phyloP scores from a whole-genome alignment of 2,888 invertebrate species.

The Stegophylla sp. region DNA sequence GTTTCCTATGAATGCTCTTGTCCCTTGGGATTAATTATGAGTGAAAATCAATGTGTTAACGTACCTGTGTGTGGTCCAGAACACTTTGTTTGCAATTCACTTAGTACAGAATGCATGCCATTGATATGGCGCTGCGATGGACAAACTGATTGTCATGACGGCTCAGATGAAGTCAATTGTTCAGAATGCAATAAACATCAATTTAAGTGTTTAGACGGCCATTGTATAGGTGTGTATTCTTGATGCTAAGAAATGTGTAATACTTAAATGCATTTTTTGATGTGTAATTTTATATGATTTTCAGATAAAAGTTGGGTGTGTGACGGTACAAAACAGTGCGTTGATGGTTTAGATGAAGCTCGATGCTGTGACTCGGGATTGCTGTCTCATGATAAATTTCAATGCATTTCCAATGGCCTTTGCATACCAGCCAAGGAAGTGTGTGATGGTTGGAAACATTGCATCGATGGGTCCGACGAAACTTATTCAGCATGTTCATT shows the following conservation, averaged over 20 bases:
- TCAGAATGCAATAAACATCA: constrained; percentile 73
- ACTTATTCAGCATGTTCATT: constrained; percentile 70
- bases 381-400: constrained; percentile 68
- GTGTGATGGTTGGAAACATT: constrained; percentile 81
- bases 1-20: constrained; percentile 80
- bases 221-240: constrained; percentile 70
- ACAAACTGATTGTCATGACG: constrained; percentile 81
- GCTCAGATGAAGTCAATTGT: constrained; percentile 80
- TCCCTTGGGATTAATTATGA: constrained; percentile 72
- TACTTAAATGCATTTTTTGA: constrained; percentile 1
- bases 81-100: constrained; percentile 75
- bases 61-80: constrained; percentile 75
- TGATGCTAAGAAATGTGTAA: background rate
- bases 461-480: constrained; percentile 84
- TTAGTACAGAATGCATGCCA: constrained; percentile 74
- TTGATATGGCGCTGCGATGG: constrained; percentile 80
- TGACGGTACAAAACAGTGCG: constrained; percentile 73
- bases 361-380: constrained; percentile 71
- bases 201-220: constrained; percentile 71
- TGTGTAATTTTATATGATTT: constrained; percentile 54
- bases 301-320: constrained; percentile 68
- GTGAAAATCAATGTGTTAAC: constrained; percentile 71
- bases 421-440: constrained; percentile 74
- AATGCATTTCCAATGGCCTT: constrained; percentile 76
- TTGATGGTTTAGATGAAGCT: constrained; percentile 74